phyloP scores from a whole-genome alignment of 2,113 vertebrate species.

The Ctenodactylus gundi region DNA sequence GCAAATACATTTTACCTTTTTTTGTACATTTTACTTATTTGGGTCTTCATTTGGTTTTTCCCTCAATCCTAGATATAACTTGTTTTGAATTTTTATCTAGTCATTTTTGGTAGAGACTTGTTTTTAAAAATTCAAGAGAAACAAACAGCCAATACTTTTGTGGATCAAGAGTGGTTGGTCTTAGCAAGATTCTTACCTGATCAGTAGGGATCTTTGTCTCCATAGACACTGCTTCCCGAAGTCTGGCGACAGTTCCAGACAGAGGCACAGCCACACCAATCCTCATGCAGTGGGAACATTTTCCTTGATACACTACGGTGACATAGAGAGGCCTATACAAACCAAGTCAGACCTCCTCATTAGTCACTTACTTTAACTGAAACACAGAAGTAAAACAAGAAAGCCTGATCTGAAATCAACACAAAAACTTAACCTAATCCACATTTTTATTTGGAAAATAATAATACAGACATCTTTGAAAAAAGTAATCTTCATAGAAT shows the following conservation, averaged over 20 bases:
- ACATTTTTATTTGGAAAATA: not conserved
- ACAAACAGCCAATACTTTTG: not conserved
- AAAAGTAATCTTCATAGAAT: not conserved
- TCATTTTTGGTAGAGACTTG: not conserved
- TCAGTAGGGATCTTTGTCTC: constrained; percentile 98
- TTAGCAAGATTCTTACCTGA: constrained; percentile 86
- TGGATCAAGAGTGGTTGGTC: rapidly evolving
- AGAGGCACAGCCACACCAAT: constrained; percentile 96
- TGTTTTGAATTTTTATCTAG: constrained; percentile 6
- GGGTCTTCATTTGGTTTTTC: not conserved
- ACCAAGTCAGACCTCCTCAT: constrained; percentile 55
- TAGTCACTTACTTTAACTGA: constrained; percentile 40
- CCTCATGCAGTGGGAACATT: constrained; percentile 98
- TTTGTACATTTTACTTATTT: not conserved
- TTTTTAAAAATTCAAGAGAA: rapidly evolving
- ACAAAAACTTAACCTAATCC: not conserved
- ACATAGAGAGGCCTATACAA: constrained; percentile 92
- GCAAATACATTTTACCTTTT: not conserved
- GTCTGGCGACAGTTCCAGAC: constrained; percentile 92
- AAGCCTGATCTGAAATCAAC: not conserved
- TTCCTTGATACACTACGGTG: constrained; percentile 97
- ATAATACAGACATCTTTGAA: not conserved
- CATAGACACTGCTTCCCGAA: constrained; percentile 93
- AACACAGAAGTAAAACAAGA: not conserved
- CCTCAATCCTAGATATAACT: not conserved